phyloP scores from a whole-genome alignment of 2,113 vertebrate genomes.

The Hoplias malabaricus region DNA sequence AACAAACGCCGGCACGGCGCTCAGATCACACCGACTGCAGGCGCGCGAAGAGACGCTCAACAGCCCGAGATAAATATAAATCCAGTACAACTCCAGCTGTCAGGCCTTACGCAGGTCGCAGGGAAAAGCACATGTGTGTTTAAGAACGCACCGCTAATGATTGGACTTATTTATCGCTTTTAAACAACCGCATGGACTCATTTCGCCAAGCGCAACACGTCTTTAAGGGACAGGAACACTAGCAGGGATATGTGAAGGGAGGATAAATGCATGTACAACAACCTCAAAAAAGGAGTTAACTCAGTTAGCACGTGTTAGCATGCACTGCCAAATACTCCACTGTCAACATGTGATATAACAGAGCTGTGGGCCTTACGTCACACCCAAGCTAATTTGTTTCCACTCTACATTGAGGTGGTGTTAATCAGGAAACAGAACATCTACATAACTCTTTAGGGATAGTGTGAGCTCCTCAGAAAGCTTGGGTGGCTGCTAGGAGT shows the following conservation, averaged over 20 bases:
- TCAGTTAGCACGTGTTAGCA: not conserved
- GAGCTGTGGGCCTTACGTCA: not conserved
- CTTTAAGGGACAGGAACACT: not conserved
- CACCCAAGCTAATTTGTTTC: not conserved
- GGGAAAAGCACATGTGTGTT: slow-evolving; percentile 30
- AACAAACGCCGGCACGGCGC: slow-evolving; percentile 38
- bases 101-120: slow-evolving; percentile 22
- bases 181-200: slow-evolving; percentile 9
- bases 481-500: too few relatives aligned
- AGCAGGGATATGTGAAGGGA: not conserved
- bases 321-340: not conserved
- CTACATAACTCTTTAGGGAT: too few relatives aligned
- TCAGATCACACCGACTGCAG: slow-evolving; percentile 18
- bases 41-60: slow-evolving; percentile 11
- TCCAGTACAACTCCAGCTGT: slow-evolving; percentile 38
- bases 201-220: not conserved
- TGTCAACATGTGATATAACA: not conserved
- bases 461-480: too few relatives aligned
- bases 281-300: not conserved
- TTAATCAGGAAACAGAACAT: too few relatives aligned
- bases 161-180: slow-evolving; percentile 27
- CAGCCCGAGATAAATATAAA: slow-evolving; percentile 58
- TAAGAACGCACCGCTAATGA: slow-evolving; percentile 37
- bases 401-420: not conserved
- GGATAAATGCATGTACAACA: not conserved